Evolutionary conservation across 2,888 invertebrate genomes (phyloP), one percentile per base, ranked within the genome.

Genomic region (Machimus atricapillus): DNA sequence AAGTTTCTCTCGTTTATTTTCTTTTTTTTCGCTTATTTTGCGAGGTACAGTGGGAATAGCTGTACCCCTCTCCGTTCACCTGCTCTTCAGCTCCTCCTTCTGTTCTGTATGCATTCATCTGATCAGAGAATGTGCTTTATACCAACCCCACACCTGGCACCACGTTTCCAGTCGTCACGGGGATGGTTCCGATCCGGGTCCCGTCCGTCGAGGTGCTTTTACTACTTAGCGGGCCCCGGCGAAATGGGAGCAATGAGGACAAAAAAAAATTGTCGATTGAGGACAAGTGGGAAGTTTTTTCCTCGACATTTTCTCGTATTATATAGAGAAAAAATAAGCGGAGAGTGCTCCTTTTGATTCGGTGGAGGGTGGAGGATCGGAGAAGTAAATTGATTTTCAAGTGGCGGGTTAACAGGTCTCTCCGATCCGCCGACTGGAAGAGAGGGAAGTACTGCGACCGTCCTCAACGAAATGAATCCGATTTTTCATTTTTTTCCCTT

Each of bases 321-420:
- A 66, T 66, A 66, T 66, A 19, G 16, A 16, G 40, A 58, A 83
- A 66, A 66, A 66, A 23, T 8, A 23, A 66, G 19, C 14, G 19
- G 56, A 66, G 66, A 66, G 66, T 66, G 66, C 66, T 23, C 23
- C 82, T 79, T 79, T 56, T 37, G 34, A 79, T 79, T 79, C 52
- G 52, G 27, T 8, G 66, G 66, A 37, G 19, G 19, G 27, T n/a
- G 27, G 66, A 8, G 27, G 27, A 66, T 23, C 14, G 43, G 43
- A 46, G 43, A 40, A 19, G 82, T 66, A 83, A 83, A 83, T 83
- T 83, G 82, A 83, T 83, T 83, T 83, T 83, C 82, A 83, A 83
- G 82, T 66, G 66, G 58, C 16, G 37, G 82, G 82, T 83, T 83
- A 83, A 83, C 82, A 83, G 82, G 82, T 83, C 66, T 83, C 66